phyloP scores from a whole-genome alignment of 1,140 invertebrate species.

The Battus philenor region DNA sequence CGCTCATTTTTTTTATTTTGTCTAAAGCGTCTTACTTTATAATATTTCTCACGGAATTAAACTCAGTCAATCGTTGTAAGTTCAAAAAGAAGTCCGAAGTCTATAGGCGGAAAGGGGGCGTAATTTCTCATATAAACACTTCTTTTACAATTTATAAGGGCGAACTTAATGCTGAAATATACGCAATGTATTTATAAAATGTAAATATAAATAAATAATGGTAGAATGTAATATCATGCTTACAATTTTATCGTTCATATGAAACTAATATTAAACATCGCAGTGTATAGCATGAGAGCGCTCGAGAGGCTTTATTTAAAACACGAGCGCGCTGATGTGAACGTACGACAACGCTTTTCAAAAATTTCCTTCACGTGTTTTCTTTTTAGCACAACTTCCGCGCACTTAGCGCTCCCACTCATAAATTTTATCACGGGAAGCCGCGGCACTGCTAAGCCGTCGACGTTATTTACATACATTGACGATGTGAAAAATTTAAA shows the following conservation, averaged over 20 bases:
- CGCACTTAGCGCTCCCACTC: constrained; percentile 11
- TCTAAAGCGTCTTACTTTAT: no score
- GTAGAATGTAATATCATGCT: constrained; percentile 1
- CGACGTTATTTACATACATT: constrained; percentile 10
- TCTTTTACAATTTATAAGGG: no score
- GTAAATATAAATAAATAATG: no score
- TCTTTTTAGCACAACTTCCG: constrained; percentile 10
- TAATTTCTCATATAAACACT: no score
- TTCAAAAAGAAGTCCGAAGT: no score
- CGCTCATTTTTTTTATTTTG: no score
- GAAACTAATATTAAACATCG: constrained; percentile 11
- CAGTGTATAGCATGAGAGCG: neutral
- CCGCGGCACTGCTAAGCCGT: constrained; percentile 5
- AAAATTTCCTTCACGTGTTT: constrained; percentile 15
- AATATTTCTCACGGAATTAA: no score
- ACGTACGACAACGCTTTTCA: constrained; percentile 1
- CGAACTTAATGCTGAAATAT: no score
- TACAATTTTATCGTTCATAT: constrained; percentile 1
- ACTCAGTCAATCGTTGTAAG: no score
- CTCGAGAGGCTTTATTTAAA: constrained; percentile 5
- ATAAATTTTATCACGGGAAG: constrained; percentile 15
- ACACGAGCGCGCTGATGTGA: constrained; percentile 9
- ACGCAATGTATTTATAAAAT: no score
- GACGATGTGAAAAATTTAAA: no score
- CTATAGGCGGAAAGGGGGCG: no score